These are phyloP conservation scores for Sialia sialis DNA, from an alignment of 2,113 vertebrate genomes.

Conservation along the genomic window DNA sequence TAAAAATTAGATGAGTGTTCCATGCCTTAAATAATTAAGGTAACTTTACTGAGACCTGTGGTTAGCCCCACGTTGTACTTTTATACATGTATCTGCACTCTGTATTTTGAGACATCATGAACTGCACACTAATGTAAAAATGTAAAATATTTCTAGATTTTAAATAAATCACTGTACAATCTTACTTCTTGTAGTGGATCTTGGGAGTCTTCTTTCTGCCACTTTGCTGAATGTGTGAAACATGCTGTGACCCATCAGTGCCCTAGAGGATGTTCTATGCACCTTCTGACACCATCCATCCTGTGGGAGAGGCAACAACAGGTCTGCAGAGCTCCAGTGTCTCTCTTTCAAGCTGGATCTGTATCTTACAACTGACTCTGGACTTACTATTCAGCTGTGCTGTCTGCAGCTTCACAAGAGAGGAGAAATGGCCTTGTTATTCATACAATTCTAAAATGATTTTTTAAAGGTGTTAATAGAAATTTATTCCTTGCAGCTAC, in stretches of 20 bases:
- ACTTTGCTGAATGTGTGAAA: background rate
- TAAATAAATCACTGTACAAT: slow-evolving; percentile 68
- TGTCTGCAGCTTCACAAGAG: background rate
- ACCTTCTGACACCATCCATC: background rate
- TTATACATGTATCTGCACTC: slow-evolving; percentile 69
- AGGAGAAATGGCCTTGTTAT: background rate
- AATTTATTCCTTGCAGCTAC: background rate
- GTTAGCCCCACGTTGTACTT: slow-evolving; percentile 49
- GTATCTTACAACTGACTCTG: background rate
- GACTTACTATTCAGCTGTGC: background rate
- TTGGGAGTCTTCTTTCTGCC: background rate
- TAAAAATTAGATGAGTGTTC: slow-evolving; percentile 42
- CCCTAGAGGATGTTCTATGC: background rate
- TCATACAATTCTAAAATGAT: background rate
- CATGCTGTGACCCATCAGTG: background rate
- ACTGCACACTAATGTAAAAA: slow-evolving; percentile 77
- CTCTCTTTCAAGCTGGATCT: background rate
- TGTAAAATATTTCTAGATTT: slow-evolving; percentile 74
- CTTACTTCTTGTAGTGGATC: background rate
- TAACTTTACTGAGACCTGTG: slow-evolving; percentile 55
- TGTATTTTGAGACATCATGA: slow-evolving; percentile 70
- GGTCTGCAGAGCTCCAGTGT: background rate
- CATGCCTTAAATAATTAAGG: slow-evolving; percentile 68
- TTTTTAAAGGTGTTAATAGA: background rate
- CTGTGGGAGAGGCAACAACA: background rate